phyloP scores from a whole-genome alignment of 2,113 vertebrate species.

The Dipodomys merriami region DNA sequence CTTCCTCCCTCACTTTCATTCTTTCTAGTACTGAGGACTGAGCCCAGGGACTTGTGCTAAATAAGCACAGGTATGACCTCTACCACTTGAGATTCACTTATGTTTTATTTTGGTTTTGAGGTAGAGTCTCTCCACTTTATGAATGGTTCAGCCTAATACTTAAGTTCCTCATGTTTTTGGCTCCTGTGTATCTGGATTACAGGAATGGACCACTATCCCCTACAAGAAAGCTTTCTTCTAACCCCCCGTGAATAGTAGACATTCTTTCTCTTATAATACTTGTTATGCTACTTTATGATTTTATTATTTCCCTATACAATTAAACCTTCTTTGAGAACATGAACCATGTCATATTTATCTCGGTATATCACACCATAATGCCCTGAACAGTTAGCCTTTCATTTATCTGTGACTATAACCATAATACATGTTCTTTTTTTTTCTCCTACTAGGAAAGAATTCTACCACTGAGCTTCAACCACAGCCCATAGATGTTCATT shows the following conservation, averaged over 20 bases:
- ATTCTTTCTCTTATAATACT: neutral
- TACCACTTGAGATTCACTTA: too few species aligned
- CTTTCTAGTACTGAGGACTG: neutral
- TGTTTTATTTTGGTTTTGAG: too few species aligned
- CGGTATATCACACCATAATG: neutral
- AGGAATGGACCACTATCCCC: neutral
- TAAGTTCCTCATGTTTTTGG: neutral
- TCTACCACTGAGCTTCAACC: too few species aligned
- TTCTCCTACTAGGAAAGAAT: neutral
- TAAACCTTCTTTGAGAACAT: neutral
- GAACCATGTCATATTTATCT: neutral
- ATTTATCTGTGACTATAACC: neutral
- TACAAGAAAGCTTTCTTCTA: neutral
- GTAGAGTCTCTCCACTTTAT: too few species aligned
- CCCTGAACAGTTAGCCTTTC: neutral
- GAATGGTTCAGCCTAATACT: neutral
- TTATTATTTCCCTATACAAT: neutral
- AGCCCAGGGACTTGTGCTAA: too few species aligned
- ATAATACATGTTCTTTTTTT: neutral
- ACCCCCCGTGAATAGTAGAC: neutral
- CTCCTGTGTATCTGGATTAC: too few species aligned
- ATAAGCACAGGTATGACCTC: too few species aligned
- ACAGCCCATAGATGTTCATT: neutral
- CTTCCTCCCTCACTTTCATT: neutral
- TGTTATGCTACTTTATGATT: neutral